phyloP scores from a whole-genome alignment of 2,113 vertebrate species.

The Mohoua ochrocephala region DNA sequence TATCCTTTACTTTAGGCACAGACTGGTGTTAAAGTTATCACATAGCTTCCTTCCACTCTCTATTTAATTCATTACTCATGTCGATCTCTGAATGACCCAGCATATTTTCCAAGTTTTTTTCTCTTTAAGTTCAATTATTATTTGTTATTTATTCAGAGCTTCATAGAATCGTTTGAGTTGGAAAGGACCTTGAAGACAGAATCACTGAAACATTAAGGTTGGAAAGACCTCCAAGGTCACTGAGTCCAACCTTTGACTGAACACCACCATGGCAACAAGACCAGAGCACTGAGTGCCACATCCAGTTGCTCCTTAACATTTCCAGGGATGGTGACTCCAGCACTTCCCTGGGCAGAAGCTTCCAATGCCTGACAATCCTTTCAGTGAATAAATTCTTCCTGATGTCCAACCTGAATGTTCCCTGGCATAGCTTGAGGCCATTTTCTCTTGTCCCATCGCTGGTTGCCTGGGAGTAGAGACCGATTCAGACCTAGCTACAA shows the following conservation, averaged over 20 bases:
- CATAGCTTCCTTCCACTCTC: not conserved
- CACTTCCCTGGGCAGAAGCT: not conserved
- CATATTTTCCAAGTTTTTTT: not conserved
- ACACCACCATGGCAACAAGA: not conserved
- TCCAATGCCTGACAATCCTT: not conserved
- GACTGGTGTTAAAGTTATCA: not conserved
- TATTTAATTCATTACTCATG: not conserved
- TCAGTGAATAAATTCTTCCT: not conserved
- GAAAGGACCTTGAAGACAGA: not conserved
- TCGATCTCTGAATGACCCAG: not conserved
- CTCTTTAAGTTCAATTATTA: not conserved
- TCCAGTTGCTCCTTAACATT: not conserved
- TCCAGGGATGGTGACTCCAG: not conserved
- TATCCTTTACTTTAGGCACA: not conserved
- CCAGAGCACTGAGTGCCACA: not conserved
- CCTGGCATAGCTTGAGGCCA: not conserved
- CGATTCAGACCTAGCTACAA: not conserved
- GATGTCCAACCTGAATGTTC: not conserved
- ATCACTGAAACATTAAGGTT: not conserved
- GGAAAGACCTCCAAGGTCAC: not conserved
- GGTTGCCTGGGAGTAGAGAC: not conserved
- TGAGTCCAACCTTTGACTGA: not conserved
- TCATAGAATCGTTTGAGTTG: not conserved
- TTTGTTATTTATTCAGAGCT: not conserved
- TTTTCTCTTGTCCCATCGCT: rapidly evolving